These are phyloP conservation scores for Nematopogon swammerdamellus DNA, from an alignment of 2,888 invertebrate species.

Conservation along the genomic window DNA sequence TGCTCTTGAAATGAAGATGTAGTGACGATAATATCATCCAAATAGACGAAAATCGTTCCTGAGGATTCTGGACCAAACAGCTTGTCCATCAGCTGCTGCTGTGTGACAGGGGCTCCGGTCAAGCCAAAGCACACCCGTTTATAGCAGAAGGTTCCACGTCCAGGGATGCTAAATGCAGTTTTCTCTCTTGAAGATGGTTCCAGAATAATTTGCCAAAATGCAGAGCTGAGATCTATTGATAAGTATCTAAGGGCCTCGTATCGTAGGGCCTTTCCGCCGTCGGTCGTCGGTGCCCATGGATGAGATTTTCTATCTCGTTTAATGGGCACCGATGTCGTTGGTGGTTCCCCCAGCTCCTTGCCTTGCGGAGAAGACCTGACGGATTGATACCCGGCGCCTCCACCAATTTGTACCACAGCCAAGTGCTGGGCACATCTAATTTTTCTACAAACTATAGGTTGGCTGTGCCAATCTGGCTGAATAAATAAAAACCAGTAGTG, in stretches of 20 bases:
- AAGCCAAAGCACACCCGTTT: slow-evolving; percentile 12
- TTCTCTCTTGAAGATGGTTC: slow-evolving; percentile 1
- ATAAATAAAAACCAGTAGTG: too few relatives aligned
- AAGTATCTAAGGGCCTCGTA: slow-evolving; percentile 15
- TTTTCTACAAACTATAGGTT: too few relatives aligned
- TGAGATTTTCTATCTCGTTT: too few relatives aligned
- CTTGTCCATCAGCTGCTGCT: slow-evolving; percentile 14
- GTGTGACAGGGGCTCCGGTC: slow-evolving; percentile 14
- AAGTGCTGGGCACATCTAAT: too few relatives aligned
- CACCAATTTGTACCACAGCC: neutral
- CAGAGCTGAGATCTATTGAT: slow-evolving; percentile 13
- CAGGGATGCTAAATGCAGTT: slow-evolving; percentile 11
- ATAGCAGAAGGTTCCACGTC: slow-evolving; percentile 11
- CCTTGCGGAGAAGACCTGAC: neutral
- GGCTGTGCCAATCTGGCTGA: too few relatives aligned
- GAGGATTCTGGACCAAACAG: slow-evolving; percentile 12
- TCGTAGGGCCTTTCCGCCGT: too few relatives aligned
- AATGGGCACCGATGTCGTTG: too few relatives aligned
- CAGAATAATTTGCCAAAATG: slow-evolving; percentile 8
- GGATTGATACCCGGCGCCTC: neutral
- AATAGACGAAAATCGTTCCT: slow-evolving; percentile 10
- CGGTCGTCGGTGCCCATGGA: too few relatives aligned
- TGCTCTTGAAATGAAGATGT: slow-evolving; percentile 11
- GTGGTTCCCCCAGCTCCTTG: too few relatives aligned
- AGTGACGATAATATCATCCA: slow-evolving; percentile 14